A percentile compares a stretch with the other conserved stretches of the same genome.
phyloP scores from a whole-genome alignment of 2,113 vertebrate species.

The Chinchilla lanigera region DNA sequence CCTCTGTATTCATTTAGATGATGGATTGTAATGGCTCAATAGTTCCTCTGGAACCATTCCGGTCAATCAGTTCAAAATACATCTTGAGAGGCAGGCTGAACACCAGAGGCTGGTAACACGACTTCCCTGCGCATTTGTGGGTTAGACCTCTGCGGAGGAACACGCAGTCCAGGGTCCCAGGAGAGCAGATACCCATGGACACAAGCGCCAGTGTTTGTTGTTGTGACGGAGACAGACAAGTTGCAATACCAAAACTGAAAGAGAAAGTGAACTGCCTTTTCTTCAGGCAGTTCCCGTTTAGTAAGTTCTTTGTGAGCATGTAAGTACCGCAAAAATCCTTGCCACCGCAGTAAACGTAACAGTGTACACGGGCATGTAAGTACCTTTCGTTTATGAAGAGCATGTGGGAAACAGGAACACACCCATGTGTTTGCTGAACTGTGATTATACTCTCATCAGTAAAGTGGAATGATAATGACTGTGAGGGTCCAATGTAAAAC shows the following conservation, averaged over 20 bases:
- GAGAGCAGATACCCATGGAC: neutral
- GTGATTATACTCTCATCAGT: fast-evolving
- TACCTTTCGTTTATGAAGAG: neutral
- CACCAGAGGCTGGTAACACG: neutral
- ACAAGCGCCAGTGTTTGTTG: neutral
- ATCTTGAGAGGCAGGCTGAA: conserved; percentile 67
- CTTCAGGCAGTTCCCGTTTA: conserved; percentile 41
- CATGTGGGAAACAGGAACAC: neutral
- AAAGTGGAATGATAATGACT: neutral
- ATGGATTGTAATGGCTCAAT: conserved; percentile 86
- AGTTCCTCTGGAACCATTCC: conserved; percentile 87
- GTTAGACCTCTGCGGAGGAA: neutral
- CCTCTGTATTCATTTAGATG: conserved; percentile 87
- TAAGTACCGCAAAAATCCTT: neutral
- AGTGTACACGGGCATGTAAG: fast-evolving
- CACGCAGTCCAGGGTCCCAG: neutral
- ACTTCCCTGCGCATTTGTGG: neutral
- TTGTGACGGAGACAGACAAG: neutral
- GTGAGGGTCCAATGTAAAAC: neutral
- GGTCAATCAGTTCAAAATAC: conserved; percentile 85
- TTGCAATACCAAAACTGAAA: conserved; percentile 75
- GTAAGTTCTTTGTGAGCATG: neutral
- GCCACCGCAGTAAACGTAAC: neutral
- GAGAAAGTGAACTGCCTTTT: conserved; percentile 66
- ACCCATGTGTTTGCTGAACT: neutral